Conservation (phyloP, 2,113 vertebrate species). For the Aegithalos caudatus region DNA sequence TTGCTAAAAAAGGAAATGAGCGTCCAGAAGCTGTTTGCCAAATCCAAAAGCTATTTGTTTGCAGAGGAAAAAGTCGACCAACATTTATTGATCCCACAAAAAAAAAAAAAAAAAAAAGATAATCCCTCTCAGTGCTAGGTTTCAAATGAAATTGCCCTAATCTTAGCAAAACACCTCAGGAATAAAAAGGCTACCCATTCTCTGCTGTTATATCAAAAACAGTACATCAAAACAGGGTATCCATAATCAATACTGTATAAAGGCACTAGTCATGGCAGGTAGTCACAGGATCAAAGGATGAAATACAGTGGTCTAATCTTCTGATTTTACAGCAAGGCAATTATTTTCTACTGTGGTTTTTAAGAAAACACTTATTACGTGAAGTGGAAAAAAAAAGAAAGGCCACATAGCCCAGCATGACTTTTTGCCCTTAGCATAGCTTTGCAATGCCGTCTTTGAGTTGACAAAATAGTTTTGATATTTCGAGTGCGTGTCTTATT, state of each 20-base stretch:
- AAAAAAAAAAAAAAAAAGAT: not conserved
- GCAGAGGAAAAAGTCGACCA: not conserved
- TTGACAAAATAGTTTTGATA: not conserved
- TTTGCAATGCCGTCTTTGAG: not conserved
- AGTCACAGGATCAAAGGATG: not conserved
- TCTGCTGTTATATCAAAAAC: not conserved
- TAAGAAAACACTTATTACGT: not conserved
- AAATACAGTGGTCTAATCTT: not conserved
- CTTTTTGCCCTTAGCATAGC: constrained; percentile 7
- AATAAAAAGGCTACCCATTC: not conserved
- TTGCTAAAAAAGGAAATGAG: not conserved
- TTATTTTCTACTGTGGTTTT: not conserved
- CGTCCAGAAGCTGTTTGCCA: not conserved
- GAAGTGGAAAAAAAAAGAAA: not conserved
- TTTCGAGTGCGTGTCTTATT: not conserved
- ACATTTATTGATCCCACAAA: not conserved
- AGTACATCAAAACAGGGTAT: not conserved
- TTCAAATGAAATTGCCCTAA: not conserved
- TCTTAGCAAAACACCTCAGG: not conserved
- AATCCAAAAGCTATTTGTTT: not conserved
- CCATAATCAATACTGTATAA: not conserved
- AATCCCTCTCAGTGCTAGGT: not conserved
- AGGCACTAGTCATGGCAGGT: not conserved
- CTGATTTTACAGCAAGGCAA: not conserved
- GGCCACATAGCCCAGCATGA: not conserved